These are phyloP conservation scores for Andrena trimmerana DNA, from an alignment of 2,888 invertebrate species.

Conservation along the genomic window DNA sequence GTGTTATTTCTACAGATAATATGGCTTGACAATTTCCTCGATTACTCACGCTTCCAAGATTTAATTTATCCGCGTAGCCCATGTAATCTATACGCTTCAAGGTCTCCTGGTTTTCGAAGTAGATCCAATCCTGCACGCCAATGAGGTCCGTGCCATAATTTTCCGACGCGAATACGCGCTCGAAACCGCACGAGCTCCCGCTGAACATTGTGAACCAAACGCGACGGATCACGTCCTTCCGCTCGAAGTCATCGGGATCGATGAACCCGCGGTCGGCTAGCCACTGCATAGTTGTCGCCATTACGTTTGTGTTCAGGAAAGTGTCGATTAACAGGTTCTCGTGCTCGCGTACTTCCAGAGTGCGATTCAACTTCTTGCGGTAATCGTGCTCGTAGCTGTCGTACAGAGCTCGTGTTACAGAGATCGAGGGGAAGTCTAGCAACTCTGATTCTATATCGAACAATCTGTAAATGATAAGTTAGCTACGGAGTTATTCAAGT, in stretches of 20 bases:
- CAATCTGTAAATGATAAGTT: conserved; percentile 69
- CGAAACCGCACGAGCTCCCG: conserved; percentile 95
- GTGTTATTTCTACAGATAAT: conserved; percentile 1
- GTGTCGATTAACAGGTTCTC: conserved; percentile 78
- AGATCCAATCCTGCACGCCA: conserved; percentile 96
- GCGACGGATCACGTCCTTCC: conserved; percentile 89
- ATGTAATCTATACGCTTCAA: conserved; percentile 90
- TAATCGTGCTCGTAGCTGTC: conserved; percentile 76
- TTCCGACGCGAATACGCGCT: conserved; percentile 96
- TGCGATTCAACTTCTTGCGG: conserved; percentile 71
- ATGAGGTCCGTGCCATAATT: conserved; percentile 89
- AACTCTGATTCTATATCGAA: conserved; percentile 71
- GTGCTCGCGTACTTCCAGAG: conserved; percentile 68
- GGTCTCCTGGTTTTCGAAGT: conserved; percentile 91
- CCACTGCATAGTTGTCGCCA: conserved; percentile 77
- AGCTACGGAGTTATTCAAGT: neutral
- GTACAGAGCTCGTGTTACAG: conserved; percentile 73
- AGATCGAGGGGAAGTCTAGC: conserved; percentile 74
- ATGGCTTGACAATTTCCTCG: neutral
- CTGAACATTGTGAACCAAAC: conserved; percentile 92
- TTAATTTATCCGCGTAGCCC: conserved; percentile 90
- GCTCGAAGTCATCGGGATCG: conserved; percentile 85
- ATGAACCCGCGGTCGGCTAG: conserved; percentile 74
- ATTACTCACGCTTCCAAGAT: conserved; percentile 89
- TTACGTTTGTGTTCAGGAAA: conserved; percentile 77